A percentile compares a stretch with the other conserved stretches of the same genome.
Conservation (phyloP, 2,888 invertebrate genomes). For the Trichopoda pennipes region DNA sequence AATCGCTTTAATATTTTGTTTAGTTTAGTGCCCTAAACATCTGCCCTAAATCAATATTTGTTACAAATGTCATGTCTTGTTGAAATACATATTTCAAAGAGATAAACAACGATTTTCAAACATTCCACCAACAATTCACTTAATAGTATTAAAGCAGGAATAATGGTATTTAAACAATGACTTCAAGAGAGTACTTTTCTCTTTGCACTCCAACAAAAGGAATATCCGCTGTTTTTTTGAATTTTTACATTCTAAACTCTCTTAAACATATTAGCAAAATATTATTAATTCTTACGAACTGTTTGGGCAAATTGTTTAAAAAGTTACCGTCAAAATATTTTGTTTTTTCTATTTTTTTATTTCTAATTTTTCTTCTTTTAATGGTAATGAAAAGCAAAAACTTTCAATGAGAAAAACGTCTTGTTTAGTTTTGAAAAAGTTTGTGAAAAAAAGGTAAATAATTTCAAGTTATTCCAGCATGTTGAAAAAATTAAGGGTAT, state of each 20-base stretch:
- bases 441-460: slow-evolving; percentile 28
- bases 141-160: slow-evolving; percentile 5
- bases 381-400: slow-evolving; percentile 2
- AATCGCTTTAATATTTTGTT: slow-evolving; percentile 16
- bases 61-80: slow-evolving; percentile 59
- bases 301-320: slow-evolving; percentile 24
- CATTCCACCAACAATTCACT: slow-evolving; percentile 27
- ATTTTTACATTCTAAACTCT: slow-evolving; percentile 1
- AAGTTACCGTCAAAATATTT: slow-evolving; percentile 22
- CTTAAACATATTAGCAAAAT: neutral
- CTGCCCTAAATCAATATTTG: slow-evolving; percentile 66
- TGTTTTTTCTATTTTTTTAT: neutral
- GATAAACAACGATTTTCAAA: slow-evolving; percentile 37
- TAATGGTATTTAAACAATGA: slow-evolving; percentile 21
- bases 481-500: slow-evolving; percentile 9
- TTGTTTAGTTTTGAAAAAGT: slow-evolving; percentile 56
- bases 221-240: slow-evolving; percentile 31
- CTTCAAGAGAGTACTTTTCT: slow-evolving; percentile 38
- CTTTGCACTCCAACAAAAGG: neutral
- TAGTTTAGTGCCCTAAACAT: slow-evolving; percentile 40
- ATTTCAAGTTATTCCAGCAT: neutral
- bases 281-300: slow-evolving; percentile 27
- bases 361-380: neutral
- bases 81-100: slow-evolving; percentile 50
- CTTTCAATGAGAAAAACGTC: slow-evolving; percentile 59